Conservation (phyloP, 2,888 invertebrate genomes). For the Carpatolechia fugitivella region DNA sequence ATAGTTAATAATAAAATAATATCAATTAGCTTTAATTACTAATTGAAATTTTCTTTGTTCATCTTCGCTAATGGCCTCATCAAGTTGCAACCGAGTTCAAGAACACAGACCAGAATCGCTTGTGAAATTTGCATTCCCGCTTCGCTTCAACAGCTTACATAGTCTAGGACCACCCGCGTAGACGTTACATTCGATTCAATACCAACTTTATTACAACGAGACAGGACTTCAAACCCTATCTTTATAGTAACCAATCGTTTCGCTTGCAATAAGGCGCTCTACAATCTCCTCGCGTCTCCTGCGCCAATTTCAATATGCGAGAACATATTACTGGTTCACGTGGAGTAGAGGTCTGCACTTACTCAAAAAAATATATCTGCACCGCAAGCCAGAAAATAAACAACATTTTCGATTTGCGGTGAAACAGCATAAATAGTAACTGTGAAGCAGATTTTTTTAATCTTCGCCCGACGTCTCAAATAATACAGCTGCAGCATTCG, state of each 20-base stretch:
- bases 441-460: constrained; percentile 48
- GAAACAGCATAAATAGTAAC: constrained; percentile 42
- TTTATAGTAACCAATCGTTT: constrained; percentile 38
- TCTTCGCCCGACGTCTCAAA: constrained; percentile 54
- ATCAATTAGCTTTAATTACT: constrained; percentile 15
- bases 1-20: too few species aligned
- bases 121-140: constrained; percentile 75
- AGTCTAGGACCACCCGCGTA: constrained; percentile 76
- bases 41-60: constrained; percentile 43
- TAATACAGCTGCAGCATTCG: constrained; percentile 72
- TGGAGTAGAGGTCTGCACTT: constrained; percentile 14
- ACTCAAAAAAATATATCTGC: constrained; percentile 16
- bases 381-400: constrained; percentile 43
- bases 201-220: constrained; percentile 62
- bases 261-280: constrained; percentile 57
- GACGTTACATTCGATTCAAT: constrained; percentile 53
- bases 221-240: constrained; percentile 55
- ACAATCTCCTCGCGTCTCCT: constrained; percentile 58
- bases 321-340: constrained; percentile 46
- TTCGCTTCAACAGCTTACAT: constrained; percentile 62
- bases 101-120: constrained; percentile 55
- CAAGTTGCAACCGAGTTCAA: constrained; percentile 53
- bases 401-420: constrained; percentile 42
- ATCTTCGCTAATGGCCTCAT: constrained; percentile 43
- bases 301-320: constrained; percentile 57